Percentiles rank a stretch among this genome's conserved stretches.
phyloP scores from a whole-genome alignment of 2,113 vertebrate genomes.

The Tachuris rubrigastra region DNA sequence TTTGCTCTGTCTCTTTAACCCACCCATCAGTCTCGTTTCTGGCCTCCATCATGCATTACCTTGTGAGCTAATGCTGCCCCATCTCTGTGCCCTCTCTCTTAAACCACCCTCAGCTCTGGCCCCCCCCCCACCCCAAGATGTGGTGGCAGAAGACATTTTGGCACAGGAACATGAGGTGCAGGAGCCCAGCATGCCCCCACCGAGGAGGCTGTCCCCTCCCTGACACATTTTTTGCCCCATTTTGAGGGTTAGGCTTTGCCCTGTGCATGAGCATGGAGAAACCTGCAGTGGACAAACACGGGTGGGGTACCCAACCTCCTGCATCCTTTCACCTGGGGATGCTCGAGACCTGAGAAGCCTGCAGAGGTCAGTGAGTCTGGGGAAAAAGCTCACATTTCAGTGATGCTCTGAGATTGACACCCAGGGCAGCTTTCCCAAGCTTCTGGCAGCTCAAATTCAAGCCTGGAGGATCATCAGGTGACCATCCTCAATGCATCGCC shows the following conservation, averaged over 20 bases:
- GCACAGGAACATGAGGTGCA: not conserved
- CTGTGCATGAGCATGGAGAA: not conserved
- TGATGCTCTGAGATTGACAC: not conserved
- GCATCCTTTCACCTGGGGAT: not conserved
- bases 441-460: not conserved
- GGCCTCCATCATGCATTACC: not conserved
- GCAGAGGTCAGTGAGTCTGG: rapidly evolving
- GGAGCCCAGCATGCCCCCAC: not conserved
- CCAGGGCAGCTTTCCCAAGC: not conserved
- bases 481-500: rapidly evolving
- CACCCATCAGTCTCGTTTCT: conserved; percentile 40
- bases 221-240: not conserved
- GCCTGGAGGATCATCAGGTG: not conserved
- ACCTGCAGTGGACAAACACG: rapidly evolving
- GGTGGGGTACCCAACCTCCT: rapidly evolving
- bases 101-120: not conserved
- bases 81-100: not conserved
- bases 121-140: no score
- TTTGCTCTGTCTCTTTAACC: conserved; percentile 3
- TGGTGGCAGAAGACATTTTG: not conserved
- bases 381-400: not conserved
- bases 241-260: not conserved
- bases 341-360: rapidly evolving
- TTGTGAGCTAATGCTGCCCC: not conserved
- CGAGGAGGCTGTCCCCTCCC: not conserved